phyloP scores from a whole-genome alignment of 2,113 vertebrate species.

The Turdus rufiventris region DNA sequence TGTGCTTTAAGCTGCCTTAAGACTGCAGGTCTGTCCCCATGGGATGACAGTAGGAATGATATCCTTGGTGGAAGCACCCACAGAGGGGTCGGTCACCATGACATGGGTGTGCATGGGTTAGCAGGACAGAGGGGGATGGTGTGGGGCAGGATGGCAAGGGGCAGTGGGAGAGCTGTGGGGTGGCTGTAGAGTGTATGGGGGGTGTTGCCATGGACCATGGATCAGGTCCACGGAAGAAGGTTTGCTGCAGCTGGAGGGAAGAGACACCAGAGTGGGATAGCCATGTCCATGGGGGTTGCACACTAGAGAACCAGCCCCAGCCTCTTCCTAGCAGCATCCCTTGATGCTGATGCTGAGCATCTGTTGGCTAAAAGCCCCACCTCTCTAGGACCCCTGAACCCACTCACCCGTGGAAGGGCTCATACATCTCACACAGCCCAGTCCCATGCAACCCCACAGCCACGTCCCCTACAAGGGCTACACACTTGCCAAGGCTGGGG shows the following conservation, averaged over 20 bases:
- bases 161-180: neutral
- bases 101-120: neutral
- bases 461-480: neutral
- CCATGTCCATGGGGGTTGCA: neutral
- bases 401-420: neutral
- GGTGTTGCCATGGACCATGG: neutral
- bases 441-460: neutral
- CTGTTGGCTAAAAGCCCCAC: neutral
- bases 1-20: slow-evolving; percentile 19
- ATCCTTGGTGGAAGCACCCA: neutral
- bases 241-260: neutral
- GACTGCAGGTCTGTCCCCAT: neutral
- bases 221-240: neutral
- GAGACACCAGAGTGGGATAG: neutral
- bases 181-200: neutral
- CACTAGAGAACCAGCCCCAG: neutral
- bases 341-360: neutral
- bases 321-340: neutral
- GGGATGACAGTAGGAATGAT: neutral
- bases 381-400: neutral
- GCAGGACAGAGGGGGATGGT: neutral
- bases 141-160: neutral
- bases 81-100: accelerated
- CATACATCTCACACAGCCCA: neutral
- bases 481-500: neutral